Percentiles rank a stretch among this genome's conserved stretches.
Conservation (phyloP, 2,797 vertebrate genomes). For the Brotula barbata region DNA sequence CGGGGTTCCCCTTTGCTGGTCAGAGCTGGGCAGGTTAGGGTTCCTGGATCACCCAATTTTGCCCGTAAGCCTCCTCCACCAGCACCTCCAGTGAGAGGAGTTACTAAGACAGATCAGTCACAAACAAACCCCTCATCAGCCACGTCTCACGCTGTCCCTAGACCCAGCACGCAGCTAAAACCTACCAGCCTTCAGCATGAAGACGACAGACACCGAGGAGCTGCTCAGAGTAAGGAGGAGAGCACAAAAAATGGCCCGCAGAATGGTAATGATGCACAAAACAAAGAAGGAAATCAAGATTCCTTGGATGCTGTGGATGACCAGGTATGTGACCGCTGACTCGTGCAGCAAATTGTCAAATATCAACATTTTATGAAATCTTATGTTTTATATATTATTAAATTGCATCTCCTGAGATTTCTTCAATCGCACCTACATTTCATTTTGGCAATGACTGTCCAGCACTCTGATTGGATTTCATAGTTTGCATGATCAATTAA, state of each 20-base stretch:
- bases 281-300: slow-evolving; percentile 60
- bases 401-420: too few species aligned
- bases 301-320: slow-evolving; percentile 58
- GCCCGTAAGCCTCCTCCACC: slow-evolving; percentile 80
- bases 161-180: slow-evolving; percentile 25
- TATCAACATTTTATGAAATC: background rate
- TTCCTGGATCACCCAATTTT: slow-evolving; percentile 77
- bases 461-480: too few species aligned
- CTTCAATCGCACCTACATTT: too few species aligned
- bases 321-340: slow-evolving; percentile 66
- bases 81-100: slow-evolving; percentile 80
- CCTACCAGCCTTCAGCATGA: slow-evolving; percentile 39
- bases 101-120: slow-evolving; percentile 77
- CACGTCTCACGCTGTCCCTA: slow-evolving; percentile 36
- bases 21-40: slow-evolving; percentile 68
- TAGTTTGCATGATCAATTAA: background rate
- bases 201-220: slow-evolving; percentile 45
- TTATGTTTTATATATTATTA: too few species aligned
- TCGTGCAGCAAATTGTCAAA: background rate
- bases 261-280: slow-evolving; percentile 45
- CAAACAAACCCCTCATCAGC: slow-evolving; percentile 13
- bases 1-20: slow-evolving; percentile 77
- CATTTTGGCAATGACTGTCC: too few species aligned
- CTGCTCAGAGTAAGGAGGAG: slow-evolving; percentile 42
- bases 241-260: slow-evolving; percentile 51